Evolutionary conservation across 2,888 invertebrate species (phyloP).

Genomic region (Machimus rusticus): DNA sequence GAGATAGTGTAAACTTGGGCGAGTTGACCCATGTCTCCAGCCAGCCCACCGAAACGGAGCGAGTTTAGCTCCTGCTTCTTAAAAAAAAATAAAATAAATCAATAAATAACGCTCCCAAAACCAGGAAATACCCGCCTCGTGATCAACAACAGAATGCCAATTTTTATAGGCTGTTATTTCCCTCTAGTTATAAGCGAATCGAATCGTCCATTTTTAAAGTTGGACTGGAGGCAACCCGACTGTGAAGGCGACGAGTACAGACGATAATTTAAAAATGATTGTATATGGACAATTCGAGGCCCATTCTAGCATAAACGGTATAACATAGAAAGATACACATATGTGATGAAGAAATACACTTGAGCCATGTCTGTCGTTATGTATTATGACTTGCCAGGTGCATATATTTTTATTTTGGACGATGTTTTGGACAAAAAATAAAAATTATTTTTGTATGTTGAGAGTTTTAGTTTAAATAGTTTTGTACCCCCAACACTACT

Average conservation of each 20-base stretch:
- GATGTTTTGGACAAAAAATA: neutral
- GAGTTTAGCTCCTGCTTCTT: slow-evolving; percentile 57
- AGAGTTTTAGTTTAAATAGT: neutral
- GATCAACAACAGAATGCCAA: neutral
- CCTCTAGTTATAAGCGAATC: neutral
- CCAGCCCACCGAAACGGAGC: slow-evolving; percentile 69
- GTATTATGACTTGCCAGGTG: neutral
- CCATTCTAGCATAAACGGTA: neutral
- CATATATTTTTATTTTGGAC: neutral
- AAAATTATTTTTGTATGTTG: neutral
- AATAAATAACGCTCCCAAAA: neutral
- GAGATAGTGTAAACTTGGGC: slow-evolving; percentile 69
- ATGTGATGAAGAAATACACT: slow-evolving; percentile 2
- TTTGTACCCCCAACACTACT: neutral
- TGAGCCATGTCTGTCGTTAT: neutral
- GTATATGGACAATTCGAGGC: neutral
- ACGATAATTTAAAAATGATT: neutral
- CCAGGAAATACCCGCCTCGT: neutral
- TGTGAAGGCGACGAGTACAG: neutral
- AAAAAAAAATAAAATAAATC: neutral
- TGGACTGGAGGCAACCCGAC: neutral
- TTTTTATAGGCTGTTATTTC: neutral
- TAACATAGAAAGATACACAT: neutral
- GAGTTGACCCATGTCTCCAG: slow-evolving; percentile 69
- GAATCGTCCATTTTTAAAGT: neutral